A percentile compares a stretch with the other conserved stretches of the same genome.
These are phyloP conservation scores for Drosophila pruinosa DNA, from an alignment of 1,140 invertebrate species.

Conservation along the genomic window DNA sequence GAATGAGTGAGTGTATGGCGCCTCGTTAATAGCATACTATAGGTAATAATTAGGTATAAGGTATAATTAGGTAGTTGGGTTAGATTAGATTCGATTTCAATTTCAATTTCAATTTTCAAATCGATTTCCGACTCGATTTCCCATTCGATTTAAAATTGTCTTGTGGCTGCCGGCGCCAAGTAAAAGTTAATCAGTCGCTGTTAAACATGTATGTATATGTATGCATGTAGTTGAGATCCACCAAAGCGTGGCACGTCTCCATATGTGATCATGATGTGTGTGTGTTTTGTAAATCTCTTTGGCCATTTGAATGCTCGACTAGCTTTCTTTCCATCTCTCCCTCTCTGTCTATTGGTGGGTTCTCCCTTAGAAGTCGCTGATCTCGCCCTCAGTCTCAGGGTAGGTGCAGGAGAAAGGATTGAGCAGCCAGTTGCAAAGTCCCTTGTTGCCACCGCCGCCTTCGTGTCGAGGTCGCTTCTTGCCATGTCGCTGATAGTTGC, in stretches of 20 bases:
- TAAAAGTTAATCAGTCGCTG: slow-evolving; percentile 78
- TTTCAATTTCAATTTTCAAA: too few species aligned
- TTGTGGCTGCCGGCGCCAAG: slow-evolving; percentile 71
- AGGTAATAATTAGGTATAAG: slow-evolving; percentile 34
- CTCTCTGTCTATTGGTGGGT: slow-evolving; percentile 42
- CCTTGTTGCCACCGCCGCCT: slow-evolving; percentile 51
- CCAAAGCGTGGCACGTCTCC: not conserved
- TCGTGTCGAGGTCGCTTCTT: slow-evolving; percentile 77
- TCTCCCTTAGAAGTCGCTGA: slow-evolving; percentile 85
- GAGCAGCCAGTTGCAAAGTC: slow-evolving; percentile 82
- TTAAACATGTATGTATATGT: slow-evolving; percentile 13
- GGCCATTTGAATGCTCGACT: slow-evolving; percentile 68
- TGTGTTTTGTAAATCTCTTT: slow-evolving; percentile 41
- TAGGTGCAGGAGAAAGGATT: slow-evolving; percentile 89
- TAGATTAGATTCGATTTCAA: slow-evolving; percentile 65
- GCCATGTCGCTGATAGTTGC: slow-evolving; percentile 70
- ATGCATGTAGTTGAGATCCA: slow-evolving; percentile 27
- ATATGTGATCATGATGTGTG: slow-evolving; percentile 38
- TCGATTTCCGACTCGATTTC: too few species aligned
- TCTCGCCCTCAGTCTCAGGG: slow-evolving; percentile 87
- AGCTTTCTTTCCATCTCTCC: slow-evolving; percentile 28
- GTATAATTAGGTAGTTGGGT: slow-evolving; percentile 69
- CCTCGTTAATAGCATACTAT: slow-evolving; percentile 62
- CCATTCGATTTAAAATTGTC: slow-evolving; percentile 38
- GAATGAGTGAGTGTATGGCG: slow-evolving; percentile 53